Evolutionary conservation across 2,888 invertebrate species (phyloP).

Genomic region (Mellilla xanthometata): DNA sequence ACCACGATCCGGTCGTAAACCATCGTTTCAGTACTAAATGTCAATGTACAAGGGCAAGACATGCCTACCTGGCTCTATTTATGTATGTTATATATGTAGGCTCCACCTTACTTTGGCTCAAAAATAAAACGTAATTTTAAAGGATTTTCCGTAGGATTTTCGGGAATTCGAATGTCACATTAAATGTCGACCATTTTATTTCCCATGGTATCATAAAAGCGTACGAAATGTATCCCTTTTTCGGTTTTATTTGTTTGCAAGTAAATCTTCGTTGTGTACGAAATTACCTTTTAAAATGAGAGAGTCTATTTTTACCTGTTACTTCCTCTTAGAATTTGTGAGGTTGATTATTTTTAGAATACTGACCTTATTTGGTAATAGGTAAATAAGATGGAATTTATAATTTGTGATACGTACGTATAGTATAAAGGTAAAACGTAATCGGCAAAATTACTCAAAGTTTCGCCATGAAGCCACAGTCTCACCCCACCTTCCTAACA

Average conservation of each 20-base stretch:
- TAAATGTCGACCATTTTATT: conserved; percentile 27
- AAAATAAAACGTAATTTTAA: conserved; percentile 26
- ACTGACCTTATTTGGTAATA: too few relatives aligned
- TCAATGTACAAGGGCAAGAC: conserved; percentile 55
- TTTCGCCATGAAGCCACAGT: conserved; percentile 52
- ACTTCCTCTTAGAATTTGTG: too few relatives aligned
- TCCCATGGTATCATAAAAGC: conserved; percentile 26
- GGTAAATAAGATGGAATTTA: too few relatives aligned
- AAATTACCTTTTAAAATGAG: conserved; percentile 23
- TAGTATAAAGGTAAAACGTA: too few relatives aligned
- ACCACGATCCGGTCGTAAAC: conserved; percentile 50
- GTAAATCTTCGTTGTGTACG: conserved; percentile 23
- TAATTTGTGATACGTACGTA: too few relatives aligned
- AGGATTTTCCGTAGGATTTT: conserved; percentile 24
- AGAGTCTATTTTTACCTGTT: conserved; percentile 11
- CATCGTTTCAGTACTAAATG: conserved; percentile 64
- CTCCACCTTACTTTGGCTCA: conserved; percentile 15
- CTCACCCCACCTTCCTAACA: conserved; percentile 50
- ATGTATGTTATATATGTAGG: conserved; percentile 18
- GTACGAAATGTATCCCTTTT: conserved; percentile 26
- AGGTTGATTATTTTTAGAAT: too few relatives aligned
- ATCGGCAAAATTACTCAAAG: too few relatives aligned
- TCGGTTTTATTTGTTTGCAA: conserved; percentile 27
- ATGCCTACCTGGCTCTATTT: conserved; percentile 17
- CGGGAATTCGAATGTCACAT: conserved; percentile 25